phyloP scores from a whole-genome alignment of 2,797 vertebrate species.

The Glossophaga mutica region DNA sequence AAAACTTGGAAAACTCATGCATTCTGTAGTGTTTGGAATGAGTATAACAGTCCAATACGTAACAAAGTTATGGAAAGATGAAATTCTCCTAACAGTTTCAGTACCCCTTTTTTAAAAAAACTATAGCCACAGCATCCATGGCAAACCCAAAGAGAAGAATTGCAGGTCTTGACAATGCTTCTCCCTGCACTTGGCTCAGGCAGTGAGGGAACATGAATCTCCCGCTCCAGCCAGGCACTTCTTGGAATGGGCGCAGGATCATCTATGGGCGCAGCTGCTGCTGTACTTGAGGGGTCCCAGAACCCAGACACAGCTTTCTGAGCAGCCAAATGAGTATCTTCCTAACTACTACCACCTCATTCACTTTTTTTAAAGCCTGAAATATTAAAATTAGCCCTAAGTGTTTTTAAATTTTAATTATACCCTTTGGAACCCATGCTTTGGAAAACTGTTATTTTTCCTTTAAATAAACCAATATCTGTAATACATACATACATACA shows the following conservation, averaged over 20 bases:
- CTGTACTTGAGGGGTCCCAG: conserved; percentile 66
- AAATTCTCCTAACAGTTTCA: conserved; percentile 50
- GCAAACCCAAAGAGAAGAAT: conserved; percentile 58
- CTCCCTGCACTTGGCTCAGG: conserved; percentile 62
- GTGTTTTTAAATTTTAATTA: conserved; percentile 74
- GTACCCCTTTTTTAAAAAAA: conserved; percentile 54
- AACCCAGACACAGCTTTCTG: conserved; percentile 61
- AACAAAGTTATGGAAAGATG: conserved; percentile 48
- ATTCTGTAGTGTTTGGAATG: conserved; percentile 48
- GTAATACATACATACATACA: not conserved
- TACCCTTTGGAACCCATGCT: conserved; percentile 55
- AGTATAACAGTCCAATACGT: not conserved
- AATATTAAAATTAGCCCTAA: conserved; percentile 75
- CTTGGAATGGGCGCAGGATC: conserved; percentile 66
- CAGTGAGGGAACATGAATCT: conserved; percentile 26
- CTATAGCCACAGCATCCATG: not conserved
- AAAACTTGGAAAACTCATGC: conserved; percentile 40
- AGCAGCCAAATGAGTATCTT: conserved; percentile 71
- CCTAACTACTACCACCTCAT: conserved; percentile 44
- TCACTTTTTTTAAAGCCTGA: conserved; percentile 46
- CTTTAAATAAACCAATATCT: conserved; percentile 73
- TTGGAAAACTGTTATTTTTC: conserved; percentile 60
- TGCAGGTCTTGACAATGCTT: conserved; percentile 42
- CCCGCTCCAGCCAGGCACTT: conserved; percentile 58
- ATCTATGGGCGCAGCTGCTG: conserved; percentile 66